Percentiles rank a stretch among this genome's conserved stretches.
Evolutionary conservation across 2,888 invertebrate genomes (phyloP).

Genomic region (Eilema depressum): DNA sequence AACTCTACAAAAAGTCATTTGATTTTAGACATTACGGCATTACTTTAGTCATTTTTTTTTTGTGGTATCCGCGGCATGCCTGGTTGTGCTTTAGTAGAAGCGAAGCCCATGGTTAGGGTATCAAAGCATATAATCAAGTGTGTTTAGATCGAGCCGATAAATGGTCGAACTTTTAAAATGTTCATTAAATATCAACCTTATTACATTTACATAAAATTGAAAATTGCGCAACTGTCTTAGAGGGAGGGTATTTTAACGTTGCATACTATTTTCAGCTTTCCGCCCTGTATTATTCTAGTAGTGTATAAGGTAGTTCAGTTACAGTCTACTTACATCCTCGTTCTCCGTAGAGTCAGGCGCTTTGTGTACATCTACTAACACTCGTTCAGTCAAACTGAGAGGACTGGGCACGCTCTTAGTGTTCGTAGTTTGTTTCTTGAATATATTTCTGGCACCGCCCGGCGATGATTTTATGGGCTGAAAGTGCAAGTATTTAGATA

Average conservation of each 20-base stretch:
- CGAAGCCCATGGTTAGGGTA: too few species aligned
- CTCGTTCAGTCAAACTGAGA: slow-evolving; percentile 76
- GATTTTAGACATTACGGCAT: too few species aligned
- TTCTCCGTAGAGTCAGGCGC: slow-evolving; percentile 63
- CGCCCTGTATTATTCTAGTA: too few species aligned
- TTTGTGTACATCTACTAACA: slow-evolving; percentile 71
- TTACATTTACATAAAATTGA: not conserved
- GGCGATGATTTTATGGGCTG: slow-evolving; percentile 81
- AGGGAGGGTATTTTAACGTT: too few species aligned
- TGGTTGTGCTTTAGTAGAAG: too few species aligned
- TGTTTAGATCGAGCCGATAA: too few species aligned
- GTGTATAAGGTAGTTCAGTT: too few species aligned
- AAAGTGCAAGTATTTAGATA: slow-evolving; percentile 25
- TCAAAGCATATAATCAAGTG: too few species aligned
- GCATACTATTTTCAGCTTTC: not conserved
- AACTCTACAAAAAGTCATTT: too few species aligned
- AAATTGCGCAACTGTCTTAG: not conserved
- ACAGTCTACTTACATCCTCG: slow-evolving; percentile 68
- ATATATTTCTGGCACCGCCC: slow-evolving; percentile 79
- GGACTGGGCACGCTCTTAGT: slow-evolving; percentile 70
- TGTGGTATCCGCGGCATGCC: too few species aligned
- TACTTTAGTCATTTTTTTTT: too few species aligned
- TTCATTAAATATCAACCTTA: not conserved
- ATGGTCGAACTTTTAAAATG: too few species aligned
- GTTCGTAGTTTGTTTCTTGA: slow-evolving; percentile 79